Conservation (phyloP, 92 coral and sea anemone genomes). For the Plumapathes pennacea region DNA sequence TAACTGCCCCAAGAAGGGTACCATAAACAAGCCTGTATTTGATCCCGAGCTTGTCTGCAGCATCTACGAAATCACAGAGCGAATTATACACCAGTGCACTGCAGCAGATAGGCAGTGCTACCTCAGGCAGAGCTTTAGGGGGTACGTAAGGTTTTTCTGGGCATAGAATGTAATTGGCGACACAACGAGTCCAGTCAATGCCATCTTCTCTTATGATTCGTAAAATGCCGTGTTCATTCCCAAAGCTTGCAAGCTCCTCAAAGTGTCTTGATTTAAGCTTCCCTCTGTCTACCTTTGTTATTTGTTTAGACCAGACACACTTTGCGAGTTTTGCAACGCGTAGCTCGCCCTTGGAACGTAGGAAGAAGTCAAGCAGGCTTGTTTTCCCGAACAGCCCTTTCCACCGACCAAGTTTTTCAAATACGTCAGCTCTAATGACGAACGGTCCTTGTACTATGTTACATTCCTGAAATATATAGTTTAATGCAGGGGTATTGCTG, state of each 20-base stretch:
- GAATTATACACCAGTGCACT: constrained; percentile 38
- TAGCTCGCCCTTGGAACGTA: constrained; percentile 55
- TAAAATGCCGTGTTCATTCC: constrained; percentile 38
- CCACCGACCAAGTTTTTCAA: constrained; percentile 16
- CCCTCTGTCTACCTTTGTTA: constrained; percentile 37
- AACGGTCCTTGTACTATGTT: constrained; percentile 50
- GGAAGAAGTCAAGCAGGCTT: constrained; percentile 46
- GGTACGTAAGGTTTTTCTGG: constrained; percentile 42
- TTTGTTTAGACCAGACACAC: constrained; percentile 28
- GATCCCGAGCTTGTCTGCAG: constrained; percentile 26
- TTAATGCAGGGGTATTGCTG: not conserved
- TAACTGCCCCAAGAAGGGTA: constrained; percentile 58
- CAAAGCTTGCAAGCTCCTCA: constrained; percentile 51
- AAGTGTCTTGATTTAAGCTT: constrained; percentile 25
- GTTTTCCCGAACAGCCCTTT: constrained; percentile 32
- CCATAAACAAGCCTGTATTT: constrained; percentile 51
- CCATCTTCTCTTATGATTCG: constrained; percentile 58
- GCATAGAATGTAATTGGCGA: constrained; percentile 49
- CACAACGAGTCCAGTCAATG: constrained; percentile 69
- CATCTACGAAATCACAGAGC: constrained; percentile 43
- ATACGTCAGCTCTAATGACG: constrained; percentile 38
- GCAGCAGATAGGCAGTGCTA: constrained; percentile 59
- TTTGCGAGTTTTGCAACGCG: constrained; percentile 38
- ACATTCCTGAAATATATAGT: constrained; percentile 14
- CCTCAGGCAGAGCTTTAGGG: constrained; percentile 32